Base-by-base conservation (phyloP, 1,140 invertebrate genomes). In the Diprion similis region DNA sequence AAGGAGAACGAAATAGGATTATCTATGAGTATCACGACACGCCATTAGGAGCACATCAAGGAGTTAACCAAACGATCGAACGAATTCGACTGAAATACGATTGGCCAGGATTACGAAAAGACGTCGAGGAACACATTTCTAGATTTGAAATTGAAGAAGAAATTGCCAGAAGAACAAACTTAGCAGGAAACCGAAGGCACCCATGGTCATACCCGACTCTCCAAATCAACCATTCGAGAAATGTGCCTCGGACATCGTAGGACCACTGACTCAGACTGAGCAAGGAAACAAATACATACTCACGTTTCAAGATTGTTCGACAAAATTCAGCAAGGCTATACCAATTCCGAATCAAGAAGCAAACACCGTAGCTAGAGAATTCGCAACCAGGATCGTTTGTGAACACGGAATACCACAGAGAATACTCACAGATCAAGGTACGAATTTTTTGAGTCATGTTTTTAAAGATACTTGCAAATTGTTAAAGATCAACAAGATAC, bases 221-320 rank as follows among this genome's bases (percentile, higher is more conserved):
- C 8, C 72, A 1, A 46, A 71, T 13, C 4, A 17, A 46, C 19
- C 75, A 1, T 76, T 76, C 66, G 3, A 74, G 59, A 75, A 48
- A 66, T 6, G 48, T 47, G 68, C 71, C 0, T 11, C 80, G 10
- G 82, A 83, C 71, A 74, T 85, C 15, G 79, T 84, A 24, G 81
- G 83, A 13, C 82, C 78, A 4, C 51, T 81, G 65, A 71, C 78
- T 0, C 9, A 75, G 47, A 79, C 77, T 2, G 68, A 75, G 46
- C 4, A 18, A 1, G 80, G 79, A 8, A 83, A 83, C 68, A 76
- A 77, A 75, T 83, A 73, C 51, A 80, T 84, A 17, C 15, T 84
- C 8, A 81, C 79, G 7, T 17, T 77, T 13, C 79, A 82, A 73
- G 81, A 83, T 73, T 75, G 77, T 68, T 68, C 84, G 24, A 80